Evolutionary conservation across 2,113 vertebrate genomes (phyloP).

Genomic region (Cynocephalus volans): DNA sequence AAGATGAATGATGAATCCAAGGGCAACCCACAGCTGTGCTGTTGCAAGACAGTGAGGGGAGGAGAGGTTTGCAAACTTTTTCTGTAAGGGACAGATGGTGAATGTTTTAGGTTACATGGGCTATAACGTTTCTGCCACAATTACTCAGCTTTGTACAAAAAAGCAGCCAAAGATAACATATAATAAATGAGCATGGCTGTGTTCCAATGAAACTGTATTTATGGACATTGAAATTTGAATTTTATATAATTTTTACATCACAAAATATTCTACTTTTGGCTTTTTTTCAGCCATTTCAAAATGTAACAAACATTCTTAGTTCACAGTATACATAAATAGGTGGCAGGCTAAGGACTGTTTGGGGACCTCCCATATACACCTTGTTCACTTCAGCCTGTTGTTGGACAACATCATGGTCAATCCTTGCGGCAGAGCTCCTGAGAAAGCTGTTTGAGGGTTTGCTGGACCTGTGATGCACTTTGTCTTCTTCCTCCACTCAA

Average conservation of each 20-base stretch:
- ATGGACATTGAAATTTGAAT: neutral
- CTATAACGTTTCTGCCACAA: neutral
- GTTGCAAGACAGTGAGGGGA: neutral
- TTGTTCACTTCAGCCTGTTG: neutral
- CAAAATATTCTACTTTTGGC: neutral
- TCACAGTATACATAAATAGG: neutral
- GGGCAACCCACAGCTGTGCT: fast-evolving
- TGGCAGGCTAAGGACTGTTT: neutral
- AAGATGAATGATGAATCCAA: neutral
- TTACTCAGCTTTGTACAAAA: neutral
- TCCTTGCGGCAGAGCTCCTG: neutral
- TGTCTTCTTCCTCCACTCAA: neutral
- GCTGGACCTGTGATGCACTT: neutral
- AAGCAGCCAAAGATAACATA: neutral
- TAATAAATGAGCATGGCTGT: neutral
- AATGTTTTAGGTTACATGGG: neutral
- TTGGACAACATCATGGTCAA: fast-evolving
- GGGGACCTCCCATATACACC: neutral
- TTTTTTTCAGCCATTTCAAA: neutral
- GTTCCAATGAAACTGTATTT: neutral
- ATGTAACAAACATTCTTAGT: neutral
- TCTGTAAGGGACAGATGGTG: neutral
- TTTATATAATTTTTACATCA: neutral
- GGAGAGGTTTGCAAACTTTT: neutral
- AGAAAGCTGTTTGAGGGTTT: neutral